Evolutionary conservation across 2,113 vertebrate species (phyloP).

Genomic region (Campylorhamphus procurvoides): DNA sequence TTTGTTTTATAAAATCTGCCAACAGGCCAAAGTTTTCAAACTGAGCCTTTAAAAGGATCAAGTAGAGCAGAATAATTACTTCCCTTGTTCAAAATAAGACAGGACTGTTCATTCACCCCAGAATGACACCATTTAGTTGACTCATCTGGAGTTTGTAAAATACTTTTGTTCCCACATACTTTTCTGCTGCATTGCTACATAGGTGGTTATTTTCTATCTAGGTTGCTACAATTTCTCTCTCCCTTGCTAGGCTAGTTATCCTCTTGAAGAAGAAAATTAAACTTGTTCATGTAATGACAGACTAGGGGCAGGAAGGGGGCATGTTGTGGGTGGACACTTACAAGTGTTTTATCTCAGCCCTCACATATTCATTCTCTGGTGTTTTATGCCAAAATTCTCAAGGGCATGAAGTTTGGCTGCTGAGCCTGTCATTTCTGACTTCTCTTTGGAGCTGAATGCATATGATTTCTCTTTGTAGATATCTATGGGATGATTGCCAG

Average conservation of each 20-base stretch:
- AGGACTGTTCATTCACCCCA: neutral
- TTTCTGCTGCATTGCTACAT: neutral
- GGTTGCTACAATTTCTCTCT: neutral
- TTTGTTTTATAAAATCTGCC: neutral
- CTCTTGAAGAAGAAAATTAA: neutral
- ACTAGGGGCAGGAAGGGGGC: fast-evolving
- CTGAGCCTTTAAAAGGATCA: neutral
- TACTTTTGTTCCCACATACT: neutral
- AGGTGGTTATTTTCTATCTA: neutral
- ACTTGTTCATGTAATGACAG: neutral
- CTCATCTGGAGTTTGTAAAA: neutral
- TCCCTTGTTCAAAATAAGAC: neutral
- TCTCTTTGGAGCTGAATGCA: neutral
- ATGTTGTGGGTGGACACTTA: neutral
- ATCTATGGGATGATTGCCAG: neutral
- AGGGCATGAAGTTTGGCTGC: neutral
- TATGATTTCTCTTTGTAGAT: neutral
- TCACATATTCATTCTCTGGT: neutral
- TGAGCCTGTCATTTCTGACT: neutral
- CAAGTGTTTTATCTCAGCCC: neutral
- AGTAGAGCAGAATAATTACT: neutral
- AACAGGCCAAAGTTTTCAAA: neutral
- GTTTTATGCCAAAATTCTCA: neutral
- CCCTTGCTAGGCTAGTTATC: neutral
- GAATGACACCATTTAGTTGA: neutral